Percentiles rank a stretch among this genome's conserved stretches.
phyloP scores from a whole-genome alignment of 2,888 invertebrate genomes.

The Ypsolopha sequella region DNA sequence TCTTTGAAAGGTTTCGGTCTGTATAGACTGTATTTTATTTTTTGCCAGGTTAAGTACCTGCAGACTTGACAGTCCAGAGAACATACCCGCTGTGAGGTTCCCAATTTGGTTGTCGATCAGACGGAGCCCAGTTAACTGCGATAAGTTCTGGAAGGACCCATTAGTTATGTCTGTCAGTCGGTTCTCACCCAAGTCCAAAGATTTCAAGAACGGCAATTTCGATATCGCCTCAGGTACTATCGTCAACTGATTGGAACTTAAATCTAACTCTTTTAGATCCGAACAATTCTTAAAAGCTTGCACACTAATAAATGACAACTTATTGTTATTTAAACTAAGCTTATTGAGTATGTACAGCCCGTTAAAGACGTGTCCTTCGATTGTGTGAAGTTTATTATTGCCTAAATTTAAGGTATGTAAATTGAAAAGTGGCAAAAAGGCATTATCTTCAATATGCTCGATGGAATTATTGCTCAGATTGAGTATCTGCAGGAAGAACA shows the following conservation, averaged over 20 bases:
- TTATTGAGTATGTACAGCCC: slow-evolving; percentile 87
- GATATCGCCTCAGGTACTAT: slow-evolving; percentile 88
- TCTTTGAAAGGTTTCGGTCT: slow-evolving; percentile 86
- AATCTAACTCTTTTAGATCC: slow-evolving; percentile 88
- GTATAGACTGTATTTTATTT: slow-evolving; percentile 89
- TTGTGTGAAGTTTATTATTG: slow-evolving; percentile 84
- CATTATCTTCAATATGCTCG: slow-evolving; percentile 85
- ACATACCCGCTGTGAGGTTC: slow-evolving; percentile 88
- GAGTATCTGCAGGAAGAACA: slow-evolving; percentile 88
- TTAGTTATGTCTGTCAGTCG: slow-evolving; percentile 86
- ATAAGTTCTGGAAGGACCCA: slow-evolving; percentile 86
- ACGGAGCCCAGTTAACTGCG: slow-evolving; percentile 87
- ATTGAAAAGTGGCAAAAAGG: slow-evolving; percentile 89
- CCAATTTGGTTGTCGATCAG: slow-evolving; percentile 92
- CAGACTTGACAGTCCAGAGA: slow-evolving; percentile 84
- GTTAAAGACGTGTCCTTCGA: slow-evolving; percentile 86
- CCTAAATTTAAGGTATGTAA: slow-evolving; percentile 90
- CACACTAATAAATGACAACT: slow-evolving; percentile 80
- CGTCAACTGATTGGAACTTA: slow-evolving; percentile 87
- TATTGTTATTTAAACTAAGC: slow-evolving; percentile 86
- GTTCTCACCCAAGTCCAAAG: slow-evolving; percentile 93
- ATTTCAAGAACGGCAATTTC: slow-evolving; percentile 86
- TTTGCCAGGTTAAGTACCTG: slow-evolving; percentile 91
- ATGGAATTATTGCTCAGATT: slow-evolving; percentile 89
- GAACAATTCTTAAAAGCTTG: slow-evolving; percentile 90